Percentiles rank a stretch among this genome's conserved stretches.
phyloP scores from a whole-genome alignment of 2,113 vertebrate species.

The Nerophis ophidion region DNA sequence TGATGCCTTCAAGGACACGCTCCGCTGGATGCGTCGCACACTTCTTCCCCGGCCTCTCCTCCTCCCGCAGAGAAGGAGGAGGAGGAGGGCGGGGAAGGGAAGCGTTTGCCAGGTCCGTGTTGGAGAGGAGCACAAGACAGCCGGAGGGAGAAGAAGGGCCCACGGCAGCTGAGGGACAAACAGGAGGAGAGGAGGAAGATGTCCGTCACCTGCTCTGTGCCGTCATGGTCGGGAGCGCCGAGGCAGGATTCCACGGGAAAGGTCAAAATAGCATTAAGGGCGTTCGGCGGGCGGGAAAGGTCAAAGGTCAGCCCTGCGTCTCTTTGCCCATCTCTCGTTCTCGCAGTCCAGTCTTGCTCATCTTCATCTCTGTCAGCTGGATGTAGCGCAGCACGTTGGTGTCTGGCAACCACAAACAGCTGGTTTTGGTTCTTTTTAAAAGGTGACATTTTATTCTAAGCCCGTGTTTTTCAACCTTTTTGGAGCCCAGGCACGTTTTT shows the following conservation, averaged over 20 bases:
- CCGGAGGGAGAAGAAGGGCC: constrained; percentile 38
- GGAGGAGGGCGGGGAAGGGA: constrained; percentile 42
- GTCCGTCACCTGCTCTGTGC: constrained; percentile 30
- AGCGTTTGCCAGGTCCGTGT: constrained; percentile 1
- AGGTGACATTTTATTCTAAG: background rate
- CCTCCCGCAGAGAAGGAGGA: constrained; percentile 24
- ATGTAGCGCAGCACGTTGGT: constrained; percentile 91
- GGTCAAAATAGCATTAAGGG: constrained; percentile 29
- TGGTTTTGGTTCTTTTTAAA: background rate
- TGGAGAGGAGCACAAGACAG: background rate
- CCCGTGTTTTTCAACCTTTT: no score
- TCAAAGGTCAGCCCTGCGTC: constrained; percentile 64
- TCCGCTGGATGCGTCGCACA: constrained; percentile 36
- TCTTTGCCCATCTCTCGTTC: constrained; percentile 76
- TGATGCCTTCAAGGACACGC: background rate
- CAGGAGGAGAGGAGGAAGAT: constrained; percentile 10
- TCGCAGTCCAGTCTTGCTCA: constrained; percentile 77
- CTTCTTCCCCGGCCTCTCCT: constrained; percentile 19
- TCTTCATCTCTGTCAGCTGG: constrained; percentile 92
- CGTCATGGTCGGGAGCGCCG: constrained; percentile 13
- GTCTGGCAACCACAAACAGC: constrained; percentile 61
- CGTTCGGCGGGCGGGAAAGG: constrained; percentile 15
- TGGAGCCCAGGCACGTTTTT: no score
- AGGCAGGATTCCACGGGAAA: constrained; percentile 11
- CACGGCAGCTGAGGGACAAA: constrained; percentile 59